phyloP scores from a whole-genome alignment of 2,113 vertebrate genomes.

The Empidonax traillii region DNA sequence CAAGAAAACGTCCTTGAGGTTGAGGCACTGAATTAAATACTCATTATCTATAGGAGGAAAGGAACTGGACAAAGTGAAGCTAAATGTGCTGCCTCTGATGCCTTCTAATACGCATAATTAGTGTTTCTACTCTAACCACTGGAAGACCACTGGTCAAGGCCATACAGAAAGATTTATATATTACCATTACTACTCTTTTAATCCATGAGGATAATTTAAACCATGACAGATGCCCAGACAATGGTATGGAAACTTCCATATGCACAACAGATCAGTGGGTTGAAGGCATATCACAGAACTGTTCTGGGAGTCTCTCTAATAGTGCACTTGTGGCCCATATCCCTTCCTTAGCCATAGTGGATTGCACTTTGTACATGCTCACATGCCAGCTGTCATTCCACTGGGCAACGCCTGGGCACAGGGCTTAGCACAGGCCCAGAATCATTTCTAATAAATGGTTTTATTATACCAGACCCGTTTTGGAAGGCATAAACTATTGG shows the following conservation, averaged over 20 bases:
- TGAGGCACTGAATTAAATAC: not conserved
- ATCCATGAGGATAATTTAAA: not conserved
- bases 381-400: not conserved
- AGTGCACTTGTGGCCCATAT: fast-evolving
- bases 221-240: not conserved
- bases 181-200: not conserved
- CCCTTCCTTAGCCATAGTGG: not conserved
- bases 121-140: not conserved
- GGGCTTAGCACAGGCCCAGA: not conserved
- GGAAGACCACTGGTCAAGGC: not conserved
- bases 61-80: not conserved
- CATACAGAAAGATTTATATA: not conserved
- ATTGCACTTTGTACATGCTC: not conserved
- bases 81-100: not conserved
- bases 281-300: not conserved
- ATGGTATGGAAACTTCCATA: not conserved
- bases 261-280: not conserved
- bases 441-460: not conserved
- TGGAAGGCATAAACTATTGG: not conserved
- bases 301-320: not conserved
- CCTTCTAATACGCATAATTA: not conserved
- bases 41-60: not conserved
- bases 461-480: not conserved
- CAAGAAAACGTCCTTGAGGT: not conserved
- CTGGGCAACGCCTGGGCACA: not conserved